A percentile compares a stretch with the other conserved stretches of the same genome.
These are phyloP conservation scores for Cyprinella venusta DNA, from an alignment of 2,797 vertebrate genomes.

Conservation along the genomic window DNA sequence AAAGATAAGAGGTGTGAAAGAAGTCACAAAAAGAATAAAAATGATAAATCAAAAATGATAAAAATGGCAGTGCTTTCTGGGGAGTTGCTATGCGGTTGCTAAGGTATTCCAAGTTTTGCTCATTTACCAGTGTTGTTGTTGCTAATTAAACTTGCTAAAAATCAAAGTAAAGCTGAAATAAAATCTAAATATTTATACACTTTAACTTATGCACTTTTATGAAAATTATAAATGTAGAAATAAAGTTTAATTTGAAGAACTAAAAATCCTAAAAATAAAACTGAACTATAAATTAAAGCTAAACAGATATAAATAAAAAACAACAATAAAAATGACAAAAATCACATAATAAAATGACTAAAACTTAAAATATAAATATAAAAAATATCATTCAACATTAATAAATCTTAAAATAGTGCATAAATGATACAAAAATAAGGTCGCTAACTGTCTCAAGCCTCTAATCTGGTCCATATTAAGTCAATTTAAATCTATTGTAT, in stretches of 20 bases:
- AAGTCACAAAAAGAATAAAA: neutral
- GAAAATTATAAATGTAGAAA: neutral
- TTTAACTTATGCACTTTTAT: neutral
- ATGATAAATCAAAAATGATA: too few species aligned
- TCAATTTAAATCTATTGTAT: neutral
- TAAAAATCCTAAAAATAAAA: neutral
- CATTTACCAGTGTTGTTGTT: too few species aligned
- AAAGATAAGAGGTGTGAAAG: neutral
- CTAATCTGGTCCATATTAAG: neutral
- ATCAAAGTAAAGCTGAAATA: too few species aligned
- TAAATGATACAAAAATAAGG: neutral
- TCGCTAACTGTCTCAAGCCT: neutral
- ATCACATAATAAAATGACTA: neutral
- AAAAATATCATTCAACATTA: neutral
- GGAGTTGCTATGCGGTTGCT: too few species aligned
- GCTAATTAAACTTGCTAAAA: too few species aligned
- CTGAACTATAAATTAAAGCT: neutral
- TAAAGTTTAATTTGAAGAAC: neutral
- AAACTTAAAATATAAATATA: neutral
- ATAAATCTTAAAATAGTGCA: neutral
- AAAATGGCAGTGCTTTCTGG: too few species aligned
- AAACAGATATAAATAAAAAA: neutral
- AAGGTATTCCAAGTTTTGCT: too few species aligned
- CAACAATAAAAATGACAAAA: neutral
- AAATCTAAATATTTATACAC: neutral